phyloP scores from a whole-genome alignment of 2,888 invertebrate genomes.

The Oscheius sp. region DNA sequence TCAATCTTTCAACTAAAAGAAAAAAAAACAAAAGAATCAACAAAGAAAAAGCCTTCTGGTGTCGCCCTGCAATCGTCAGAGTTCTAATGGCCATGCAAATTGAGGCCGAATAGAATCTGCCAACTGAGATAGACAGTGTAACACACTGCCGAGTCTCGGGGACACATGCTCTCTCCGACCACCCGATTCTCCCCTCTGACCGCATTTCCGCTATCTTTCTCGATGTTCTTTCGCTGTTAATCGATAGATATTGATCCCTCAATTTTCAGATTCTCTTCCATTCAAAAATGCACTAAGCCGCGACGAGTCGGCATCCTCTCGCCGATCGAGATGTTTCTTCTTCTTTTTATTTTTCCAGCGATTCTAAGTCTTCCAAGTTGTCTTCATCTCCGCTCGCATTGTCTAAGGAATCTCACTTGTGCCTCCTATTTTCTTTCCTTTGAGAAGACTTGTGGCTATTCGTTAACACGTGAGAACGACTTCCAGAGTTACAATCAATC shows the following conservation, averaged over 20 bases:
- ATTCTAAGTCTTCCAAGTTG: constrained; percentile 34
- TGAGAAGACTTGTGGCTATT: constrained; percentile 44
- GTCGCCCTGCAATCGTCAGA: too few relatives aligned
- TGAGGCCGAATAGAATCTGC: background rate
- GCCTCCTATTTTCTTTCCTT: constrained; percentile 33
- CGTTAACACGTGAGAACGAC: constrained; percentile 35
- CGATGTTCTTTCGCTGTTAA: background rate
- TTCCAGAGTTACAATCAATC: constrained; percentile 1
- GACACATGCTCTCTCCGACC: constrained; percentile 26
- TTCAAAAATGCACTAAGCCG: background rate
- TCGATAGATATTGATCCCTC: background rate
- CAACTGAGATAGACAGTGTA: constrained; percentile 9
- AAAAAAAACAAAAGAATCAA: too few relatives aligned
- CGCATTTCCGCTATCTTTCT: background rate
- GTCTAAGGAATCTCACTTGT: constrained; percentile 42
- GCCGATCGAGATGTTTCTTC: constrained; percentile 1
- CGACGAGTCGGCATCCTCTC: background rate
- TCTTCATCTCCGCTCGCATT: constrained; percentile 46
- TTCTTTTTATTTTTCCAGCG: background rate
- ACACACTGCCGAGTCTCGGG: constrained; percentile 3
- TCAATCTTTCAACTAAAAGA: too few relatives aligned
- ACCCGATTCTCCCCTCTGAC: constrained; percentile 4
- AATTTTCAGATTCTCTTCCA: background rate
- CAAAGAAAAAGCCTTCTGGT: too few relatives aligned
- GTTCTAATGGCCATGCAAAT: constrained; percentile 7